These are phyloP conservation scores for Menidia beryllina DNA, from an alignment of 2,113 vertebrate genomes.

Conservation along the genomic window DNA sequence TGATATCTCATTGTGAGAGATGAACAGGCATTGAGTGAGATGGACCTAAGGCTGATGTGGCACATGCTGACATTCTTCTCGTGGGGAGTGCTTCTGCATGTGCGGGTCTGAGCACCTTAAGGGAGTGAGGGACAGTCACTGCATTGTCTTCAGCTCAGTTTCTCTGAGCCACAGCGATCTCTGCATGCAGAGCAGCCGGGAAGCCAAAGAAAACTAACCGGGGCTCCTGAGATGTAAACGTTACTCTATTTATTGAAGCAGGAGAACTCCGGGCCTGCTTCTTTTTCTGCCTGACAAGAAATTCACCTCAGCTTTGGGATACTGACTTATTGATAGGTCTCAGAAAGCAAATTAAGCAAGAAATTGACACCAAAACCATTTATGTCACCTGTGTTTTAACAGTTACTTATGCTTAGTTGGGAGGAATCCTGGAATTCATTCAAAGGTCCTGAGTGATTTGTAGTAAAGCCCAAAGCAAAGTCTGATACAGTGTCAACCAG, in stretches of 20 bases:
- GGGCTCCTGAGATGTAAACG: neutral
- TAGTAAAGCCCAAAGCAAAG: neutral
- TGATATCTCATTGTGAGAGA: no score
- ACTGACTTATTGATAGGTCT: no score
- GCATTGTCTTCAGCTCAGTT: slow-evolving; percentile 28
- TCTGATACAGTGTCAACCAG: neutral
- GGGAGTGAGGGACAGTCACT: slow-evolving; percentile 18
- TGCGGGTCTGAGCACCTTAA: neutral
- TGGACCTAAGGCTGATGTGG: neutral
- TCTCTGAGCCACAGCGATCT: neutral
- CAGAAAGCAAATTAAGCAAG: no score
- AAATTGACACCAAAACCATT: no score
- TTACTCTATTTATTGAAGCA: neutral
- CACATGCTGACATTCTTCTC: neutral
- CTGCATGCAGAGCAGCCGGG: slow-evolving; percentile 20
- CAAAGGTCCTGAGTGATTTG: neutral
- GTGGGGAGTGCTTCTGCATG: neutral
- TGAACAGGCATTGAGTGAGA: neutral
- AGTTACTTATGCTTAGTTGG: neutral
- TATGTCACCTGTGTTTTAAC: neutral
- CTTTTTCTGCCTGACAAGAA: neutral
- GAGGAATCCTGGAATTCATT: neutral
- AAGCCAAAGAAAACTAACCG: slow-evolving; percentile 30
- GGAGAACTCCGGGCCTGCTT: neutral
- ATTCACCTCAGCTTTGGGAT: no score